A percentile compares a stretch with the other conserved stretches of the same genome.
Evolutionary conservation across 2,797 vertebrate species (phyloP).

Genomic region (Falco peregrinus): DNA sequence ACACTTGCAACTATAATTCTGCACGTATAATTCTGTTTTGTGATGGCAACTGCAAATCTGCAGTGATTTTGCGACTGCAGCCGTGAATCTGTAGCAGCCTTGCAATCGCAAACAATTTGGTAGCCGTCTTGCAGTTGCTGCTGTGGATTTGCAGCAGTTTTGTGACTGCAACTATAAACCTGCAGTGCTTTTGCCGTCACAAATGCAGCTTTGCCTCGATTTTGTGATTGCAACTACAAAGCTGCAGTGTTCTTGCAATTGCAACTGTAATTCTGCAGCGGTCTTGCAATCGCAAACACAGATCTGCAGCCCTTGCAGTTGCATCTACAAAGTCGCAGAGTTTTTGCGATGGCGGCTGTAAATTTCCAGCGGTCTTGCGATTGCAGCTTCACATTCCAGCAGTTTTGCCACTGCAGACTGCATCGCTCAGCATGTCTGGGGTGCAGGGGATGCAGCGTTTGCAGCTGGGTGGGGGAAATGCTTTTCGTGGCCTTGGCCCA

Average conservation of each 20-base stretch:
- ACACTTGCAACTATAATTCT: accelerated
- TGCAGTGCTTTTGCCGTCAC: not conserved
- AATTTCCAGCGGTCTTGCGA: accelerated
- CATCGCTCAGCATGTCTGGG: no score
- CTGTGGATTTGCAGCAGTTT: not conserved
- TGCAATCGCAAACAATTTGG: no score
- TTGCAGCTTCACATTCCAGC: no score
- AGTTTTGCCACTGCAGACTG: no score
- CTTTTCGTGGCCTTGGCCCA: not conserved
- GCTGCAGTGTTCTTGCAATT: not conserved
- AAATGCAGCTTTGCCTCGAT: not conserved
- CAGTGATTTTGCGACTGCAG: not conserved
- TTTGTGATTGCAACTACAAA: accelerated
- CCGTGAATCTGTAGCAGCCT: not conserved
- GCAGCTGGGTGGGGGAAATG: accelerated
- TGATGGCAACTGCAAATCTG: not conserved
- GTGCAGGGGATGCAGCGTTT: no score
- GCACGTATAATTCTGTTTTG: not conserved
- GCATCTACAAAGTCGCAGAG: accelerated
- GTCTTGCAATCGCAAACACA: not conserved
- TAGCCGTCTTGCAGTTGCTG: not conserved
- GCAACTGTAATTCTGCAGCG: accelerated
- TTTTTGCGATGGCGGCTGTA: not conserved
- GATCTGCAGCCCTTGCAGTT: accelerated
- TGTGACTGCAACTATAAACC: accelerated